Evolutionary conservation across 2,888 invertebrate genomes (phyloP).

Genomic region (Pachycephus smyrnensis): DNA sequence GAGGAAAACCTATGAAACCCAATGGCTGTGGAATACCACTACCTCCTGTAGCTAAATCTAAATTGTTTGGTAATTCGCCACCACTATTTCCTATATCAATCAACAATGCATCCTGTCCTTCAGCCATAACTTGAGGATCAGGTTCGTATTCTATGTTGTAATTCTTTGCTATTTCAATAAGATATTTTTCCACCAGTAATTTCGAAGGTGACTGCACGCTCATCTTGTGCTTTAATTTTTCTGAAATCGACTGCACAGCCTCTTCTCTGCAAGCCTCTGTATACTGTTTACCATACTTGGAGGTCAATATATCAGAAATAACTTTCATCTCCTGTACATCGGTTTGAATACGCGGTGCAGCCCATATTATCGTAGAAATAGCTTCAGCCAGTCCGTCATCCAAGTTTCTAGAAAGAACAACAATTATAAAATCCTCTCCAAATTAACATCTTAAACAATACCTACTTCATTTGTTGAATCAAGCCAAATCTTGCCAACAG

Average conservation of each 20-base stretch:
- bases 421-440: not conserved
- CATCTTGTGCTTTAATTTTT: constrained; percentile 93
- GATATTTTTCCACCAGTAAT: constrained; percentile 90
- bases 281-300: constrained; percentile 95
- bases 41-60: constrained; percentile 68
- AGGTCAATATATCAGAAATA: constrained; percentile 87
- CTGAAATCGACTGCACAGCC: constrained; percentile 83
- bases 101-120: constrained; percentile 69
- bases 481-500: constrained; percentile 95
- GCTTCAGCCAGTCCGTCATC: constrained; percentile 97
- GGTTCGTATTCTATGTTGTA: constrained; percentile 96
- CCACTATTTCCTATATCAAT: constrained; percentile 56
- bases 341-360: constrained; percentile 90
- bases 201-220: constrained; percentile 96
- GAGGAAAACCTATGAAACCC: constrained; percentile 87
- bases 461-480: constrained; percentile 94
- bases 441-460: constrained; percentile 13
- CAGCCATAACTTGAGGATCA: constrained; percentile 90
- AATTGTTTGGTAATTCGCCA: constrained; percentile 69
- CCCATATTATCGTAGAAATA: constrained; percentile 97
- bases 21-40: constrained; percentile 75
- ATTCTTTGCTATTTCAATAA: constrained; percentile 96
- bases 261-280: constrained; percentile 89
- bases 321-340: constrained; percentile 82
- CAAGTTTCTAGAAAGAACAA: constrained; percentile 70